Evolutionary conservation across 2,888 invertebrate genomes (phyloP).

Genomic region (Leucophora obtusa): DNA sequence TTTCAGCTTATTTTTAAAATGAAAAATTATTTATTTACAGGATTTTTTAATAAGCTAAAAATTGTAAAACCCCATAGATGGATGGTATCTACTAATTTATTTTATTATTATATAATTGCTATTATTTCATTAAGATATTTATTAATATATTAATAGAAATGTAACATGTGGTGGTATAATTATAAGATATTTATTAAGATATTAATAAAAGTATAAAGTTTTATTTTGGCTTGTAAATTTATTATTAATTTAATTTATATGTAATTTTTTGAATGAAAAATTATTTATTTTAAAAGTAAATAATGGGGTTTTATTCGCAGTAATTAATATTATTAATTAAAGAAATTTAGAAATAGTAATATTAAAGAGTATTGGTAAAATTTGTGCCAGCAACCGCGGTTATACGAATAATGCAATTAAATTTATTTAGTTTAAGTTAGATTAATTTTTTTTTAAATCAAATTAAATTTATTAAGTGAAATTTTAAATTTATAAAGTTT

Average conservation of each 20-base stretch:
- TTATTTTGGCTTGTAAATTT: conserved; percentile 80
- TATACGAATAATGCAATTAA: conserved; percentile 82
- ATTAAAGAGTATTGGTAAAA: conserved; percentile 81
- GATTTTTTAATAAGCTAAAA: too few relatives aligned
- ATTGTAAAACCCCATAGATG: too few relatives aligned
- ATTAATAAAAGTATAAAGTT: conserved; percentile 80
- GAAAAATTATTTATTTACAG: too few relatives aligned
- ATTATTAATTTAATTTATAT: conserved; percentile 81
- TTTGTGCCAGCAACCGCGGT: conserved; percentile 85
- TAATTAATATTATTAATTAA: conserved; percentile 82
- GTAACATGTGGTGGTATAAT: too few relatives aligned
- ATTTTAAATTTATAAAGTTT: conserved; percentile 73
- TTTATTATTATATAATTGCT: too few relatives aligned
- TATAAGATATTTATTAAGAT: too few relatives aligned
- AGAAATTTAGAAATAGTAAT: conserved; percentile 82
- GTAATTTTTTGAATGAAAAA: conserved; percentile 80
- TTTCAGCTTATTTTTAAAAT: too few relatives aligned
- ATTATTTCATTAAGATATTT: too few relatives aligned
- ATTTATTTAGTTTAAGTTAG: conserved; percentile 79
- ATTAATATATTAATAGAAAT: too few relatives aligned
- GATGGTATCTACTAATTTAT: too few relatives aligned
- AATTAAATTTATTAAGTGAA: conserved; percentile 80
- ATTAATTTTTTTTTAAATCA: conserved; percentile 82
- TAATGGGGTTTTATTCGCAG: conserved; percentile 74
- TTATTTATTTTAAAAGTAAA: conserved; percentile 79